phyloP scores from a whole-genome alignment of 2,113 vertebrate genomes.

The Hylia prasina region DNA sequence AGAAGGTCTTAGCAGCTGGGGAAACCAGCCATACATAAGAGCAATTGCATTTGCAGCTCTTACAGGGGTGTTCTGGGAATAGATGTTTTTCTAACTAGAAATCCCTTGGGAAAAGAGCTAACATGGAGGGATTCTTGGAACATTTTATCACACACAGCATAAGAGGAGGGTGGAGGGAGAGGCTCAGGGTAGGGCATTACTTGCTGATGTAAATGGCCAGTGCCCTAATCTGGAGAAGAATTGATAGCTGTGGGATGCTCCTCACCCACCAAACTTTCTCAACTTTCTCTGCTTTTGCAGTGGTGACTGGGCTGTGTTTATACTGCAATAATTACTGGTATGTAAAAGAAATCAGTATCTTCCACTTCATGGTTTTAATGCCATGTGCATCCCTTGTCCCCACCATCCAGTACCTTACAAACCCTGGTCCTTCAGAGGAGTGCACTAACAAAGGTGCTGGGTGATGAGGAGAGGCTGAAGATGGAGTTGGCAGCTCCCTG shows the following conservation, averaged over 20 bases:
- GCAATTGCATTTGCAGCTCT: not conserved
- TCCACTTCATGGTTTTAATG: slow-evolving; percentile 13
- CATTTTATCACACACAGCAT: not conserved
- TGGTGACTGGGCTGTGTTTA: slow-evolving; percentile 24
- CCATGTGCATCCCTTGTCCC: not conserved
- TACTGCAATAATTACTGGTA: slow-evolving; percentile 68
- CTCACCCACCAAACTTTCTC: not conserved
- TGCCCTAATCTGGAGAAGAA: not conserved
- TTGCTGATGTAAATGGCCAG: not conserved
- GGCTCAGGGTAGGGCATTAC: not conserved
- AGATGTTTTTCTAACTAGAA: slow-evolving; percentile 12
- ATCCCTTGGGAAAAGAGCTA: not conserved
- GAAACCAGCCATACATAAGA: slow-evolving; percentile 54
- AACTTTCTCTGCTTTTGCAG: not conserved
- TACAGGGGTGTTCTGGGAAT: slow-evolving; percentile 10
- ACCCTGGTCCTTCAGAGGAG: not conserved
- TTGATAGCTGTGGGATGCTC: not conserved
- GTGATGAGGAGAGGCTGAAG: not conserved
- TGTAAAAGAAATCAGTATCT: slow-evolving; percentile 45
- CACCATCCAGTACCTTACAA: not conserved
- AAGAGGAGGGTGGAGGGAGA: not conserved
- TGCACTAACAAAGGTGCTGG: not conserved
- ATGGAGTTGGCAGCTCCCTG: not conserved
- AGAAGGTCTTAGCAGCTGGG: slow-evolving; percentile 58
- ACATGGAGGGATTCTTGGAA: slow-evolving; percentile 15